Evolutionary conservation across 2,888 invertebrate genomes (phyloP).

Genomic region (Thereva unica): DNA sequence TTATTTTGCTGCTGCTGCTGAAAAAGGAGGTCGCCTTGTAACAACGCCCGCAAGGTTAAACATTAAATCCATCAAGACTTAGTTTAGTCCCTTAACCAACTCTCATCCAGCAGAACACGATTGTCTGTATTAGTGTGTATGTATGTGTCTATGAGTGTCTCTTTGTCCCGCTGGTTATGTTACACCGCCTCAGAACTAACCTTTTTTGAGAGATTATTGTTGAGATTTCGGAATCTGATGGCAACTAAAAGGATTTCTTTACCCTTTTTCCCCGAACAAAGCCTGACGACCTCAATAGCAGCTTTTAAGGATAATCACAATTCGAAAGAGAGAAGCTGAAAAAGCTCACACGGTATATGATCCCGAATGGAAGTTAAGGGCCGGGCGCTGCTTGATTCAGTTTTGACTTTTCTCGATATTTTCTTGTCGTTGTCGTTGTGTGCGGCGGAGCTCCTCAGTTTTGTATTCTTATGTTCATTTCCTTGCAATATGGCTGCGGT

Average conservation of each 20-base stretch:
- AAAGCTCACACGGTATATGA: slow-evolving; percentile 29
- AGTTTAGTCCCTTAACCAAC: neutral
- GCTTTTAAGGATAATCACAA: slow-evolving; percentile 33
- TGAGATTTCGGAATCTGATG: slow-evolving; percentile 4
- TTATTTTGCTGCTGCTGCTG: too few species aligned
- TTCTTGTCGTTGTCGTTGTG: too few species aligned
- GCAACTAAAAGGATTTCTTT: slow-evolving; percentile 27
- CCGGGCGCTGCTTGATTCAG: neutral
- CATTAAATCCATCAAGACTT: slow-evolving; percentile 24
- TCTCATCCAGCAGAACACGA: too few species aligned
- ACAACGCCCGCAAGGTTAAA: slow-evolving; percentile 29
- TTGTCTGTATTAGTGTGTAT: too few species aligned
- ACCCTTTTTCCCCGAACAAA: slow-evolving; percentile 20
- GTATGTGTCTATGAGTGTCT: too few species aligned
- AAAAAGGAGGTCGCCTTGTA: slow-evolving; percentile 14
- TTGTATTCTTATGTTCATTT: neutral
- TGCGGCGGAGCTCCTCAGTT: too few species aligned
- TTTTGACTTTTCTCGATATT: neutral
- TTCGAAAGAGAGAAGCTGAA: slow-evolving; percentile 21
- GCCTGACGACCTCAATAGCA: slow-evolving; percentile 29
- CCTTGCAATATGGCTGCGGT: neutral
- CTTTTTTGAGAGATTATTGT: too few species aligned
- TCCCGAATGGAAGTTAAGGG: slow-evolving; percentile 22
- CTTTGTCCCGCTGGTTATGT: too few species aligned
- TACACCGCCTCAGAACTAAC: too few species aligned